Conservation (phyloP, 2,888 invertebrate genomes). For the Hirtodrosophila cameraria region DNA sequence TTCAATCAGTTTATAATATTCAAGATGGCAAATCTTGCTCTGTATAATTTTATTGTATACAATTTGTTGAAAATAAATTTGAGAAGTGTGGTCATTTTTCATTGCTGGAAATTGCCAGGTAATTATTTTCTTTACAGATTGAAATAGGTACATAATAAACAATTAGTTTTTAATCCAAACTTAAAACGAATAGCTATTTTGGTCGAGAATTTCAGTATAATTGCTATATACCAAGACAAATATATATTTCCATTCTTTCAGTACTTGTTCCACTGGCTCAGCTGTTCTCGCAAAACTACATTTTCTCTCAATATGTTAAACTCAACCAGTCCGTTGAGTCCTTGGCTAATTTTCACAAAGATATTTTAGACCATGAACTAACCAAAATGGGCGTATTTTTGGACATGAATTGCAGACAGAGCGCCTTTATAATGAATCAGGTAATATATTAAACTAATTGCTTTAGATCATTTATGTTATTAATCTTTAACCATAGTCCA, state of each 20-base stretch:
- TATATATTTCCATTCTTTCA: conserved; percentile 22
- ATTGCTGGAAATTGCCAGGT: conserved; percentile 78
- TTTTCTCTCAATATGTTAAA: conserved; percentile 65
- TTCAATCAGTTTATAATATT: conserved; percentile 1
- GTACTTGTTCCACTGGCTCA: conserved; percentile 48
- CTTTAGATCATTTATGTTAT: too few relatives aligned
- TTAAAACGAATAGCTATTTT: too few relatives aligned
- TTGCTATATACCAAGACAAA: too few relatives aligned
- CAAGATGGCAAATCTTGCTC: conserved; percentile 41
- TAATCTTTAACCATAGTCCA: conserved; percentile 66
- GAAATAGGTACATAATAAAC: background rate
- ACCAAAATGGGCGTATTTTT: conserved; percentile 72
- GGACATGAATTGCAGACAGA: conserved; percentile 71
- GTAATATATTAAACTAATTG: too few relatives aligned
- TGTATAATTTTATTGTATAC: conserved; percentile 73
- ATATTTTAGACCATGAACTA: conserved; percentile 56
- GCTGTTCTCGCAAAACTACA: conserved; percentile 38
- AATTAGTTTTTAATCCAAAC: too few relatives aligned
- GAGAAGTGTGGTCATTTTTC: conserved; percentile 67
- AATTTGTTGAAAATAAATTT: conserved; percentile 70
- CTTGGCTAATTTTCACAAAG: conserved; percentile 44
- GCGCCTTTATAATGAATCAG: conserved; percentile 60
- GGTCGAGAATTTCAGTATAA: too few relatives aligned
- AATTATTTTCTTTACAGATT: background rate
- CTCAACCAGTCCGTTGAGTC: conserved; percentile 23